Evolutionary conservation across 30 jellyfish, hydroid and myxozoan genomes (phyloP), one percentile per base, ranked within the genome.

Genomic region (Cassiopea andromeda): DNA sequence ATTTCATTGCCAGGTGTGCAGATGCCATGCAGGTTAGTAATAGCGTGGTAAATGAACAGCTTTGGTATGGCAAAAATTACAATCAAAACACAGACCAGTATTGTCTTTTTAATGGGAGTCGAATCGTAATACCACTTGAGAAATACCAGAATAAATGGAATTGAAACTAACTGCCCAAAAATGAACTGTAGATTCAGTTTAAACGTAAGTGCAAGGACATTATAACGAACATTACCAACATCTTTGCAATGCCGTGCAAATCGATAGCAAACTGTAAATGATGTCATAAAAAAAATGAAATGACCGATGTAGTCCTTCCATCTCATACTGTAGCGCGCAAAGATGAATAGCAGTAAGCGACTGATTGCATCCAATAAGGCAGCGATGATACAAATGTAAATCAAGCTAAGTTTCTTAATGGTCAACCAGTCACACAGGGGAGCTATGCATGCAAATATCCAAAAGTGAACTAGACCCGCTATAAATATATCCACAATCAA

Each of bases 181-280:
- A 48, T 38, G 72, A 81, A 81, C 75, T 81, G 90, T n/a, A 69
- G 66, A 43, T 79, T 81, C 16, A 81, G 71, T 66, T 81, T 81
- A 9, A 69, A 17, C 16, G 90, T 3, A 73, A 81, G 48, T 16
- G 19, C 15, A 8, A 66, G n/a, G 17, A 46, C 72, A 61, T 54
- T 16, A 44, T 60, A n/a, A 43, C 47, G 27, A 47, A 48, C 27
- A 46, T 27, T 1, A 44, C 2, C 12, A 13, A 72, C 49, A 46
- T 15, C 27, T 68, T 48, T 16, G 73, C 71, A 49, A 48, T 81
- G 80, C 15, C 50, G n/a, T 16, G 27, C 70, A 57, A 64, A 61
- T 38, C 47, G 66, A 54, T 38, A n/a, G 48, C 50, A 77, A 77
- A 48, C 27, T 10, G 48, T 8, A 59, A 44, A 1, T 46, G 74